A percentile compares a stretch with the other conserved stretches of the same genome.
Evolutionary conservation across 2,888 invertebrate species (phyloP).

Genomic region (Oegoconia quadripuncta): DNA sequence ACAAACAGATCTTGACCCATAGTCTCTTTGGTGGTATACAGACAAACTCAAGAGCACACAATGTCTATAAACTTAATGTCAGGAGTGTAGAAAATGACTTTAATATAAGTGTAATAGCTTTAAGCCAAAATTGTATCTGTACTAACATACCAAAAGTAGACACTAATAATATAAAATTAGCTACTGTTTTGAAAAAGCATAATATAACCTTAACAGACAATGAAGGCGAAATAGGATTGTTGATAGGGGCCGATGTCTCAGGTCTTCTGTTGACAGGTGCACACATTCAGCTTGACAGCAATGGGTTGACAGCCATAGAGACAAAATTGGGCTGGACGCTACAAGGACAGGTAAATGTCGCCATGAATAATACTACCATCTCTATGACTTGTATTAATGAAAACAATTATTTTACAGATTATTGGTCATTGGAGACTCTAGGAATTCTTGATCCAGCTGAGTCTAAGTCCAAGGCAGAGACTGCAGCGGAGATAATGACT

Average conservation of each 20-base stretch:
- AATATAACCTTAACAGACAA: slow-evolving; percentile 3
- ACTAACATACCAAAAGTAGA: slow-evolving; percentile 3
- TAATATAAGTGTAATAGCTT: neutral
- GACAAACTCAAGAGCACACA: neutral
- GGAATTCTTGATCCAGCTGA: slow-evolving; percentile 6
- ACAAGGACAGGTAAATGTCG: slow-evolving; percentile 1
- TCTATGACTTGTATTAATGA: neutral
- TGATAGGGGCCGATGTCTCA: slow-evolving; percentile 7
- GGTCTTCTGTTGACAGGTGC: slow-evolving; percentile 1
- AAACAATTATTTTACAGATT: neutral
- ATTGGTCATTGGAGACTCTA: slow-evolving; percentile 4
- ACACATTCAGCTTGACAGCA: neutral
- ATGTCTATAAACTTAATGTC: slow-evolving; percentile 1
- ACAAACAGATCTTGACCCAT: slow-evolving; percentile 4
- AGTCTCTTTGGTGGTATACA: slow-evolving; percentile 7
- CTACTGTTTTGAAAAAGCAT: slow-evolving; percentile 1
- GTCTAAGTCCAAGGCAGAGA: neutral
- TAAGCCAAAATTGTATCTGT: slow-evolving; percentile 2
- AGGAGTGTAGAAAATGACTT: neutral
- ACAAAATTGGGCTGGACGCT: slow-evolving; percentile 8
- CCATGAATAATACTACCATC: neutral
- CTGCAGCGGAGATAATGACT: neutral
- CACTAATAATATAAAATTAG: too few relatives aligned
- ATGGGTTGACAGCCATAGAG: slow-evolving; percentile 2
- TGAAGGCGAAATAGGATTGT: neutral